Evolutionary conservation across 1,140 invertebrate species (phyloP).

Genomic region (Vollenhovia emeryi): DNA sequence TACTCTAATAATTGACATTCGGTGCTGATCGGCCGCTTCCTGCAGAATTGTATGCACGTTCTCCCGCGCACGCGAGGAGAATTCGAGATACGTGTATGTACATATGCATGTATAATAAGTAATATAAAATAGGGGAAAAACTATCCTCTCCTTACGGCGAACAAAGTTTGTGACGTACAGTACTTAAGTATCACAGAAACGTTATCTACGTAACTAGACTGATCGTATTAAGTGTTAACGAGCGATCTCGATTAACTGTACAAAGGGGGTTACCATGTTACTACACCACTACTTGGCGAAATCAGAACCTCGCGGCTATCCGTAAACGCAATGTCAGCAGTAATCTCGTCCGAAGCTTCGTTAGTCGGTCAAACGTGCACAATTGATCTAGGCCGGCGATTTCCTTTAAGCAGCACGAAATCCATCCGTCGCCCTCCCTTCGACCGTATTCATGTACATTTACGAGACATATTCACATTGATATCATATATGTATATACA

Average conservation of each 20-base stretch:
- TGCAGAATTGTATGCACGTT: background rate
- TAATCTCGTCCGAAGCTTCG: background rate
- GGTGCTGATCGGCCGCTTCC: background rate
- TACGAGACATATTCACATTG: background rate
- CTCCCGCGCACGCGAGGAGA: background rate
- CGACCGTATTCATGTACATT: conserved; percentile 14
- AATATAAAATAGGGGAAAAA: background rate
- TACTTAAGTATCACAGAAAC: conserved; percentile 21
- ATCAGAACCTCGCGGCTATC: conserved; percentile 4
- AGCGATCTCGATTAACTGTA: conserved; percentile 17
- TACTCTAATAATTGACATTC: background rate
- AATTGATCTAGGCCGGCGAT: background rate
- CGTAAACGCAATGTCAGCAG: background rate
- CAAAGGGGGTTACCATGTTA: conserved; percentile 9
- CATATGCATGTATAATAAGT: conserved; percentile 1
- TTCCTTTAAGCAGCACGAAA: background rate
- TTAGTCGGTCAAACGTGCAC: background rate
- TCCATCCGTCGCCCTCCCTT: background rate
- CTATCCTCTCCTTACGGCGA: background rate
- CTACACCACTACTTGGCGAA: conserved; percentile 36
- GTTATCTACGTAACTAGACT: conserved; percentile 16
- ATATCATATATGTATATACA: background rate
- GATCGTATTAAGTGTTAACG: conserved; percentile 35
- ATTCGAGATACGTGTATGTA: background rate
- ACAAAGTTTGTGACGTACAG: background rate